Percentiles rank a stretch among this genome's conserved stretches.
Conservation (phyloP, 2,888 invertebrate species). For the Cataglyphis rosenhaueri region DNA sequence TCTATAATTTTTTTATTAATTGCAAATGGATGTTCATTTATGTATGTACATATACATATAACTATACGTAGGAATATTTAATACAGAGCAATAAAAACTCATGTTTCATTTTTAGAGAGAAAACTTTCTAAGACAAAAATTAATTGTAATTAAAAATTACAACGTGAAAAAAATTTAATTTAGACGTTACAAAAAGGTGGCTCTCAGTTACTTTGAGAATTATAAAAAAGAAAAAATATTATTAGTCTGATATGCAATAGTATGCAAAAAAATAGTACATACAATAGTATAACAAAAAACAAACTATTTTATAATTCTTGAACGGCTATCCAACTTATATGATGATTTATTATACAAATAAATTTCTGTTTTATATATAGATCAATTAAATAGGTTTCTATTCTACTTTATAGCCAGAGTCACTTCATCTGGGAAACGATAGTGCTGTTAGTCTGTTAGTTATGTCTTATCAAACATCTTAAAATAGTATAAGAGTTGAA, state of each 20-base stretch:
- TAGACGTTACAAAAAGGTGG: neutral
- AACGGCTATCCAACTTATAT: neutral
- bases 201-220: neutral
- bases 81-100: neutral
- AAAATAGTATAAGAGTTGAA: constrained; percentile 6
- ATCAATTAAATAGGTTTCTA: neutral
- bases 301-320: neutral
- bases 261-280: too few relatives aligned
- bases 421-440: neutral
- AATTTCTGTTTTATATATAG: neutral
- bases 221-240: neutral
- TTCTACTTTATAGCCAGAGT: neutral
- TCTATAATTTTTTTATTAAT: constrained; percentile 2
- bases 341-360: neutral
- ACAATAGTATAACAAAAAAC: neutral
- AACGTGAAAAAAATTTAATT: neutral
- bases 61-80: neutral
- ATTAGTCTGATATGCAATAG: neutral
- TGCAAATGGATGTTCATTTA: neutral
- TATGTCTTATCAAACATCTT: constrained; percentile 2
- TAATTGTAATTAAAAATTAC: neutral
- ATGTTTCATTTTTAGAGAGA: neutral
- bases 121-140: neutral
- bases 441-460: neutral
- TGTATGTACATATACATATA: neutral